These are phyloP conservation scores for Dipodomys ordii DNA, from an alignment of 2,113 vertebrate species.

Conservation along the genomic window DNA sequence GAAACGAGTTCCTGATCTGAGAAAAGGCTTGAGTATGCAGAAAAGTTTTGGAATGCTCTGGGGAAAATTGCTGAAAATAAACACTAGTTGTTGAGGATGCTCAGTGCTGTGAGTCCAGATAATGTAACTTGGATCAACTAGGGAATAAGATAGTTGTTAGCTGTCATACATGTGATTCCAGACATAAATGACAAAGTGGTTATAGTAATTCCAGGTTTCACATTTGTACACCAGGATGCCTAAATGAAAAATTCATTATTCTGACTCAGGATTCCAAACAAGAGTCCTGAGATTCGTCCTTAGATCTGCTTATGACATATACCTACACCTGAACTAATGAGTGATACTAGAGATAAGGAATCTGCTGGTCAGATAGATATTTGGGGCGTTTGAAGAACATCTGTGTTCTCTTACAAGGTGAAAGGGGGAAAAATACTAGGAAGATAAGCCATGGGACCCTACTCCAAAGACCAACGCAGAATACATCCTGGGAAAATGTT, in stretches of 20 bases:
- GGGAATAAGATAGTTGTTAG: background rate
- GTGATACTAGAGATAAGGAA: background rate
- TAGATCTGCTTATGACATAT: background rate
- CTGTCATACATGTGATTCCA: background rate
- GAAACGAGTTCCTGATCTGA: background rate
- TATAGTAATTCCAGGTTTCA: background rate
- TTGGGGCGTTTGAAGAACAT: background rate
- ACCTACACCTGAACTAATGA: background rate
- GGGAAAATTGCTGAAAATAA: background rate
- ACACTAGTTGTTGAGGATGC: background rate
- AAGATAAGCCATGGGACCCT: background rate
- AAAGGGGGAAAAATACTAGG: background rate
- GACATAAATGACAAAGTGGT: background rate
- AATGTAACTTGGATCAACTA: background rate
- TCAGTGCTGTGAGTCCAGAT: background rate
- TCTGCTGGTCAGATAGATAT: background rate
- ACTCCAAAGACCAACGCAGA: background rate
- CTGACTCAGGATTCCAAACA: background rate
- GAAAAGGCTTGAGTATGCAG: background rate
- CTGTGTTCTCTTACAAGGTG: background rate
- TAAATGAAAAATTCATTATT: background rate
- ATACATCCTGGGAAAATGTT: background rate
- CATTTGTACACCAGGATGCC: background rate
- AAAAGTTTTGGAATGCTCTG: background rate
- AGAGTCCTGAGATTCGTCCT: background rate